Base-by-base conservation (phyloP, 2,888 invertebrate genomes). In the Microctonus brassicae region DNA sequence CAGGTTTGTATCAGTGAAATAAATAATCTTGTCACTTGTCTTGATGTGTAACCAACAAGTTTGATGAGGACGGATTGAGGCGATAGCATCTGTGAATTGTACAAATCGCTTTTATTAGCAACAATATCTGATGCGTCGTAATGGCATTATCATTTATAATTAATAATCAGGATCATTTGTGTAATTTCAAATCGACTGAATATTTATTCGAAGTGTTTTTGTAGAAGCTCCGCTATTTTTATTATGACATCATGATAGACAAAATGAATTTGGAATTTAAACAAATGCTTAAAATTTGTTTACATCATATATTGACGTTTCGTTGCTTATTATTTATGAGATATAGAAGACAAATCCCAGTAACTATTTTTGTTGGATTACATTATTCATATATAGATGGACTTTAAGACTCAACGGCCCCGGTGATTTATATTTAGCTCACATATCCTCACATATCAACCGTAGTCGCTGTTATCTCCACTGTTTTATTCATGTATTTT, bases 301-400 rank as follows among this genome's bases (percentile, higher is more conserved):
- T n/a, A 33, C 81, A 82, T 79, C 81, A 83, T 74, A 11, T 39
- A n/a, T 13, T 81, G 81, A 77, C 84, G 81, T 83, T 79, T 81
- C 81, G 78, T 77, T 64, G 52, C 42, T 57, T 42, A 42, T 62
- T 42, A 65, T 52, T 20, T 70, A 76, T 75, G 82, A 80, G 79
- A 83, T 84, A 83, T 84, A 85, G 85, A 86, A 86, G 86, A 86
- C 84, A 86, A 86, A 84, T 86, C 84, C 84, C 84, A 86, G 86
- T 85, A 84, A 84, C 81, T 80, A 82, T n/a, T 57, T 57, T 13
- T 4, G 3, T 39, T 13, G 11, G 74, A 81, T 63, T 57, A 34
- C 73, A 74, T 79, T 75, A 73, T 76, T 29, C 7, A 75, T 77
- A 75, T 77, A 17, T 76, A 77, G 80, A 79, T 29, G 81, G 80